Evolutionary conservation across 2,113 vertebrate genomes (phyloP).

Genomic region (Heliornis fulica): DNA sequence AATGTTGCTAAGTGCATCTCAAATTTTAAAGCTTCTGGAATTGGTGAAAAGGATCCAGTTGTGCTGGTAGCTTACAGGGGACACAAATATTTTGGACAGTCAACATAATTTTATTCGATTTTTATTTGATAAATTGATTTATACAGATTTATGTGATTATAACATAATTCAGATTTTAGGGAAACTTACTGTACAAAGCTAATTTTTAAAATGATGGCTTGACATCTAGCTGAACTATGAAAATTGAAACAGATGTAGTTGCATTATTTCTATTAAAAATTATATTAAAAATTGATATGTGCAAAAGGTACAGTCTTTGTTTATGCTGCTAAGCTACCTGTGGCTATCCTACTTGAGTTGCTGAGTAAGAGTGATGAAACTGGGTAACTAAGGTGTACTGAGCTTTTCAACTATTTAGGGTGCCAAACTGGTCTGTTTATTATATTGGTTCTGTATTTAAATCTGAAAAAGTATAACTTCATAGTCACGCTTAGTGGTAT

Average conservation of each 20-base stretch:
- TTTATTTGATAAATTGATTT: too few relatives aligned
- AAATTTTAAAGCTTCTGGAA: not conserved
- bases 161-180: not conserved
- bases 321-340: not conserved
- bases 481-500: not conserved
- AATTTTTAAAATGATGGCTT: not conserved
- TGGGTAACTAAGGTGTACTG: not conserved
- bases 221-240: not conserved
- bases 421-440: not conserved
- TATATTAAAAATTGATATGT: not conserved
- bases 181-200: not conserved
- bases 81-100: not conserved
- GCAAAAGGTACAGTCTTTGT: not conserved
- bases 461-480: not conserved
- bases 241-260: not conserved
- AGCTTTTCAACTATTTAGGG: not conserved
- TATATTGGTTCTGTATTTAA: not conserved
- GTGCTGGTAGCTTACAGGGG: not conserved
- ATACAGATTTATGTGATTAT: too few relatives aligned
- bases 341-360: not conserved
- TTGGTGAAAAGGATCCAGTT: not conserved
- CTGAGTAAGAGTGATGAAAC: not conserved
- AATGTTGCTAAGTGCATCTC: not conserved
- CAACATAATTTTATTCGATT: not conserved
- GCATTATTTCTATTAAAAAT: not conserved